phyloP scores from a whole-genome alignment of 2,113 vertebrate genomes.

The Platycercus adscitus region DNA sequence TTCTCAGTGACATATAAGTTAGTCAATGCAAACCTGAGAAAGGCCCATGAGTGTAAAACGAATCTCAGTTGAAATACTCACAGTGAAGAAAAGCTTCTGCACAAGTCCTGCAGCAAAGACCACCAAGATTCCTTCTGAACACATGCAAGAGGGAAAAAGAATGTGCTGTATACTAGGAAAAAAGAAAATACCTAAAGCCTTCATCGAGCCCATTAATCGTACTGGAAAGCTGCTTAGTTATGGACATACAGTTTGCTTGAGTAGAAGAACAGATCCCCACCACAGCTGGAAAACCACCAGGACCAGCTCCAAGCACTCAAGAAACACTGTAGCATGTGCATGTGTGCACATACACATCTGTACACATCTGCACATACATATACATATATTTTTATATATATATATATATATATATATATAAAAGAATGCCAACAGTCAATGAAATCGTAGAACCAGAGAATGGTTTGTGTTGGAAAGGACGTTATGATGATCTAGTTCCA shows the following conservation, averaged over 20 bases:
- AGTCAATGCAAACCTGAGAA: background rate
- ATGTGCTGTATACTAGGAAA: background rate
- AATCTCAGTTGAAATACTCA: background rate
- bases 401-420: accelerated
- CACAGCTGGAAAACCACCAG: background rate
- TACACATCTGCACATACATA: background rate
- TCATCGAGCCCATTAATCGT: background rate
- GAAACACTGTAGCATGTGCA: background rate
- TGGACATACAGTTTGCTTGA: background rate
- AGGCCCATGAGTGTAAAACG: background rate
- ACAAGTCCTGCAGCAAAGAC: background rate
- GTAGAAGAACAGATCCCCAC: background rate
- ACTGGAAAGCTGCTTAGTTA: background rate
- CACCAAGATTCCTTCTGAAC: background rate
- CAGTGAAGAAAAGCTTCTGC: background rate
- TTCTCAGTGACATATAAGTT: conserved; percentile 25
- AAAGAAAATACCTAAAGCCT: background rate
- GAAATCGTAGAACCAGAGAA: background rate
- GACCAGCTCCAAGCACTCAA: background rate
- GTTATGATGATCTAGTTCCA: background rate
- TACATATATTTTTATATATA: too few species aligned
- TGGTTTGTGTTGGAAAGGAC: background rate
- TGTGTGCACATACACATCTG: background rate
- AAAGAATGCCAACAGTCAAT: background rate
- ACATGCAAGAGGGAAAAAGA: background rate